phyloP scores from a whole-genome alignment of 2,113 vertebrate genomes.

The Istiophorus platypterus region DNA sequence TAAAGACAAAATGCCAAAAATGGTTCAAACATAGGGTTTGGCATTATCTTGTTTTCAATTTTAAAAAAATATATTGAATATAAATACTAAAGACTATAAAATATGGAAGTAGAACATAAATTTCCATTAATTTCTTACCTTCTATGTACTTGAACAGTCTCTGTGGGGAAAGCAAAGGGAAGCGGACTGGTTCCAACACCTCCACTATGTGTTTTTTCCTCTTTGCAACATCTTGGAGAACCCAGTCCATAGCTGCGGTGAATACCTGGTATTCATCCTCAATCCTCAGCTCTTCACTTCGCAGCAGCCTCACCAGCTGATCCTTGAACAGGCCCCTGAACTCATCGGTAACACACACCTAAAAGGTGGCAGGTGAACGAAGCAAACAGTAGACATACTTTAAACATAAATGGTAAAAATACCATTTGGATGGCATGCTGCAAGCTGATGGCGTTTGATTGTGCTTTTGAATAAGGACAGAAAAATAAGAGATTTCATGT shows the following conservation, averaged over 20 bases:
- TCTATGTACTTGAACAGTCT: constrained; percentile 96
- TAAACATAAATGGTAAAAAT: neutral
- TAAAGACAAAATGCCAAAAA: constrained; percentile 23
- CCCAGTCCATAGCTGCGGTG: constrained; percentile 93
- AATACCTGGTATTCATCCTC: constrained; percentile 99
- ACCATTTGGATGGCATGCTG: neutral
- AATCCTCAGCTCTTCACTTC: constrained; percentile 95
- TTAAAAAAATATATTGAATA: neutral
- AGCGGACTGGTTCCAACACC: constrained; percentile 93
- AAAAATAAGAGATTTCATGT: neutral
- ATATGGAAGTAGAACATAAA: neutral
- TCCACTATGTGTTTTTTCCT: constrained; percentile 95
- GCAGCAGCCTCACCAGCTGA: constrained; percentile 91
- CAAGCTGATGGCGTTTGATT: neutral
- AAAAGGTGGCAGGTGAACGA: neutral
- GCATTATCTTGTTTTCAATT: neutral
- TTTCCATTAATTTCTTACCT: constrained; percentile 80
- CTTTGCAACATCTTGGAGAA: constrained; percentile 90
- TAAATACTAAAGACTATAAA: neutral
- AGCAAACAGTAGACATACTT: neutral
- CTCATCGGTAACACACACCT: constrained; percentile 89
- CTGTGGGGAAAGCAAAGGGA: constrained; percentile 92
- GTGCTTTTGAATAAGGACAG: too few relatives aligned
- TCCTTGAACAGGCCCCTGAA: constrained; percentile 92
- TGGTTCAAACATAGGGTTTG: neutral